Evolutionary conservation across 2,888 invertebrate genomes (phyloP).

Genomic region (Fragum sueziense): DNA sequence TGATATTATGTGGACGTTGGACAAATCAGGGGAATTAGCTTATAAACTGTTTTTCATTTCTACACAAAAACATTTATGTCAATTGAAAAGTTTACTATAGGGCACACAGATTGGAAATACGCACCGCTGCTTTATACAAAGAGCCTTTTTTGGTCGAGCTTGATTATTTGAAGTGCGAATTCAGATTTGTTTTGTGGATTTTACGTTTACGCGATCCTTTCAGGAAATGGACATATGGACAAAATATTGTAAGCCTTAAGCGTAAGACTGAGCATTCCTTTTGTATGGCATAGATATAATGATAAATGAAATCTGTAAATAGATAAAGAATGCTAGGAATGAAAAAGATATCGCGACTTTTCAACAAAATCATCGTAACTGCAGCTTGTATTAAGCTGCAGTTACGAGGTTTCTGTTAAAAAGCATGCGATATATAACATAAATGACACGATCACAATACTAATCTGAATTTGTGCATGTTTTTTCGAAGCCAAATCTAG

Average conservation of each 20-base stretch:
- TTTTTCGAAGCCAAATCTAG: slow-evolving; percentile 5
- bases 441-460: neutral
- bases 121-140: neutral
- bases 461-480: slow-evolving; percentile 3
- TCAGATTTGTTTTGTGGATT: slow-evolving; percentile 6
- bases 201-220: too few species aligned
- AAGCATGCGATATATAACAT: too few species aligned
- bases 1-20: slow-evolving; percentile 4
- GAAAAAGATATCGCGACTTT: too few species aligned
- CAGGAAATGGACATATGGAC: too few species aligned
- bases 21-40: slow-evolving; percentile 14
- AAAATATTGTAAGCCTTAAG: too few species aligned
- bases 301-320: too few species aligned
- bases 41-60: slow-evolving; percentile 10
- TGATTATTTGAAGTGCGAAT: neutral
- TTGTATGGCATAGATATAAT: too few species aligned
- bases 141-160: neutral
- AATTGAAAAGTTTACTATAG: neutral
- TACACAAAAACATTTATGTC: neutral
- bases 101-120: neutral
- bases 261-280: too few species aligned
- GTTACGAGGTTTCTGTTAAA: too few species aligned
- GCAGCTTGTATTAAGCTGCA: too few species aligned
- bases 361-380: too few species aligned
- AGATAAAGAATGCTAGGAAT: too few species aligned